Conservation (phyloP, 1,140 invertebrate genomes). For the Neodiprion fabricii region DNA sequence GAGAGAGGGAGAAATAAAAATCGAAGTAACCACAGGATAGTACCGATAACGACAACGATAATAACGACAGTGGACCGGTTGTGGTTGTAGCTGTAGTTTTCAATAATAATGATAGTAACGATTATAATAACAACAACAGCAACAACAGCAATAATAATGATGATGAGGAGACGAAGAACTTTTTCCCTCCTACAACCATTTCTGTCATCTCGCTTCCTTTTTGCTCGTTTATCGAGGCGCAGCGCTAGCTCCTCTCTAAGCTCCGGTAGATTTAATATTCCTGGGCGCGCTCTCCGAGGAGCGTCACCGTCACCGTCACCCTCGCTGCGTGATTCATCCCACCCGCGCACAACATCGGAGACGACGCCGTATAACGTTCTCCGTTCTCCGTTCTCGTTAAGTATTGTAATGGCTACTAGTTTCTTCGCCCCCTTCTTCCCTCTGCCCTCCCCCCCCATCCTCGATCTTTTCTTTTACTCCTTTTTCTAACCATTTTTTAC, state of each 20-base stretch:
- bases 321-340: slow-evolving; percentile 44
- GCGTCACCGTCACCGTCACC: slow-evolving; percentile 25
- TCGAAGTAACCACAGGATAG: too few species aligned
- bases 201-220: slow-evolving; percentile 17
- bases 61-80: too few species aligned
- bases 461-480: slow-evolving; percentile 32
- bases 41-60: too few species aligned
- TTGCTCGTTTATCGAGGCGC: not conserved
- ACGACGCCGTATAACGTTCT: slow-evolving; percentile 16
- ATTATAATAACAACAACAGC: not conserved
- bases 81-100: not conserved
- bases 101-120: not conserved
- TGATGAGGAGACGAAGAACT: not conserved
- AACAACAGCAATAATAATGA: not conserved
- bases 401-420: slow-evolving; percentile 45
- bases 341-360: slow-evolving; percentile 48
- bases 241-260: not conserved
- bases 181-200: slow-evolving; percentile 12
- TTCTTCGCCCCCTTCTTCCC: slow-evolving; percentile 28
- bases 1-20: too few species aligned
- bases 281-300: slow-evolving; percentile 33
- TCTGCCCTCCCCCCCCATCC: slow-evolving; percentile 27
- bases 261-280: slow-evolving; percentile 46
- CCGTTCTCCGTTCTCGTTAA: slow-evolving; percentile 49
- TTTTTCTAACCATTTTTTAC: slow-evolving; percentile 27